Conservation (phyloP, 2,113 vertebrate species). For the Crotalus horridus region DNA sequence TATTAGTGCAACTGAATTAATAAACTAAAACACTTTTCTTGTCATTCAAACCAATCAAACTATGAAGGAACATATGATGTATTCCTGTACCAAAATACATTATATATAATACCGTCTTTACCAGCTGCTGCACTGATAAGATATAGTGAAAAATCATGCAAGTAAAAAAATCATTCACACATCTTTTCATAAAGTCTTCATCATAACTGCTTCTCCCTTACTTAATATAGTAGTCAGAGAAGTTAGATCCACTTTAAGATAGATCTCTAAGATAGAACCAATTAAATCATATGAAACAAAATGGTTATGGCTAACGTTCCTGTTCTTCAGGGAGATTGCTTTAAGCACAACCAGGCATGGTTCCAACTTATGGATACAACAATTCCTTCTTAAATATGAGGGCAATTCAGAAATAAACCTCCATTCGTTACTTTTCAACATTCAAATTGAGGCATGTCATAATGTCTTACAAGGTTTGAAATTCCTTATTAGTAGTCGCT, state of each 20-base stretch:
- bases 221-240: background rate
- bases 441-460: no score
- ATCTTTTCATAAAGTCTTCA: background rate
- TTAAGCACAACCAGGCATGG: background rate
- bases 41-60: background rate
- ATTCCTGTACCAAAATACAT: background rate
- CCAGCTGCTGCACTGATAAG: background rate
- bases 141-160: background rate
- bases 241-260: background rate
- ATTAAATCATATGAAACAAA: no score
- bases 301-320: background rate
- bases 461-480: no score
- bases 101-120: slow-evolving; percentile 7
- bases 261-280: background rate
- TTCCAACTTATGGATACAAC: background rate
- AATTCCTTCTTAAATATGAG: background rate
- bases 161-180: background rate
- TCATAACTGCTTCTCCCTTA: background rate
- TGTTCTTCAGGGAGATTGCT: background rate
- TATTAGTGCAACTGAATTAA: no score
- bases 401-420: no score
- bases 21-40: background rate
- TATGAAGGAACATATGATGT: background rate
- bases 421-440: no score
- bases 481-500: no score